These are phyloP conservation scores for Myotis pilosus DNA, from an alignment of 2,797 vertebrate species.

Conservation along the genomic window DNA sequence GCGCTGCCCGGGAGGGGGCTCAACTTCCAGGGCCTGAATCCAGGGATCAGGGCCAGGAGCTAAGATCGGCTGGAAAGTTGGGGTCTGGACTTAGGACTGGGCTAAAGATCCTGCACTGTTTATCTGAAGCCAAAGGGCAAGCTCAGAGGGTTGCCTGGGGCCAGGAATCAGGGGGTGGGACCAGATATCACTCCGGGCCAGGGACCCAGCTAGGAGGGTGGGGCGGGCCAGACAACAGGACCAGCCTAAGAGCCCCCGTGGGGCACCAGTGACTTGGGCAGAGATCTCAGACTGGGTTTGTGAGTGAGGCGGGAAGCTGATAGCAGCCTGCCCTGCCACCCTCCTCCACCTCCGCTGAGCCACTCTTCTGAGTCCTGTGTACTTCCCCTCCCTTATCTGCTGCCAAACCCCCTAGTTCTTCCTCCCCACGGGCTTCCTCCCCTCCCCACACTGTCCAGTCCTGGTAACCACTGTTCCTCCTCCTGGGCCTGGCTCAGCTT, in stretches of 20 bases:
- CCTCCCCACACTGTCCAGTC: neutral
- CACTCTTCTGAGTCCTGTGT: neutral
- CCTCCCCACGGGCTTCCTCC: neutral
- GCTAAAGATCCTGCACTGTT: neutral
- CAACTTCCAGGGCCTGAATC: neutral
- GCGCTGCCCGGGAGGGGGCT: neutral
- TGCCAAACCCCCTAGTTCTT: neutral
- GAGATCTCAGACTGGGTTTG: neutral
- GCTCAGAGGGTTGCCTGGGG: no score
- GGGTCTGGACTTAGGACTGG: neutral
- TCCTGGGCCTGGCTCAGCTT: neutral
- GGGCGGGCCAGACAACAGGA: neutral
- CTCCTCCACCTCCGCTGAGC: neutral
- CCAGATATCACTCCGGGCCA: no score
- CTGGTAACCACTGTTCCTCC: neutral
- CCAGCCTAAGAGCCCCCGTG: rapidly evolving
- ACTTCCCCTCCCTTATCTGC: neutral
- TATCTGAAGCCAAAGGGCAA: no score
- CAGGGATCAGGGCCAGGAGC: neutral
- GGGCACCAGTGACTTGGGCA: neutral
- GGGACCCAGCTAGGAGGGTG: neutral
- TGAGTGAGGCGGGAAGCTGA: neutral
- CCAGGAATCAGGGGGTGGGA: neutral
- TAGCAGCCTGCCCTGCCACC: neutral
- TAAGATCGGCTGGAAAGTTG: neutral